Percentiles rank a stretch among this genome's conserved stretches.
These are phyloP conservation scores for Amphibalanus amphitrite DNA, from an alignment of 1,140 invertebrate genomes.

Conservation along the genomic window DNA sequence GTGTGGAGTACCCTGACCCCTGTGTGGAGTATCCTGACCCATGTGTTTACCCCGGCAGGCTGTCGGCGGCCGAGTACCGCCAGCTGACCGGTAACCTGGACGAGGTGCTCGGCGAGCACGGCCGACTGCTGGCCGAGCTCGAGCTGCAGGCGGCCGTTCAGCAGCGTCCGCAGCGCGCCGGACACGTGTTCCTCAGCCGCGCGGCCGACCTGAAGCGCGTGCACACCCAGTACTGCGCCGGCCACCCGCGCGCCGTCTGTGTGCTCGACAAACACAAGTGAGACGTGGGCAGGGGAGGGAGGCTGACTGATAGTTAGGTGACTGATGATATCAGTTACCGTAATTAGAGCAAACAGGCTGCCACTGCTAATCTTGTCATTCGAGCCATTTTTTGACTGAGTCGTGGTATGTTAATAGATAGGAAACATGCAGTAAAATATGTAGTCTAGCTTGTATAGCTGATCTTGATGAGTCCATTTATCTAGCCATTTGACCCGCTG, in stretches of 20 bases:
- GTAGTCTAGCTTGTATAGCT: no score
- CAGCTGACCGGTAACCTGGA: conserved; percentile 71
- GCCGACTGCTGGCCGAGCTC: conserved; percentile 52
- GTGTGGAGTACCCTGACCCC: no score
- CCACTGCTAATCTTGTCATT: no score
- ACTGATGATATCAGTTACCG: no score
- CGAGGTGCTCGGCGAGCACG: conserved; percentile 66
- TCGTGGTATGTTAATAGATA: no score
- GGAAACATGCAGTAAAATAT: no score
- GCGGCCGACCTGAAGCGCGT: conserved; percentile 70
- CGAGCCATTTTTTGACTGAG: no score
- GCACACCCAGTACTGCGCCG: conserved; percentile 71
- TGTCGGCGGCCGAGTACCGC: conserved; percentile 65
- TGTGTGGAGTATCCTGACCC: no score
- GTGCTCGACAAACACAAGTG: conserved; percentile 80
- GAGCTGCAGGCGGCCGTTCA: conserved; percentile 52
- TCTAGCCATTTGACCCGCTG: no score
- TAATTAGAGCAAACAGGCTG: no score
- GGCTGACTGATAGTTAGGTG: background rate
- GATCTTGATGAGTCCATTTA: no score
- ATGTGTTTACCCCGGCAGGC: conserved; percentile 32
- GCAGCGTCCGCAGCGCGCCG: conserved; percentile 61
- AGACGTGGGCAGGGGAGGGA: conserved; percentile 21
- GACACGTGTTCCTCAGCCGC: conserved; percentile 71
- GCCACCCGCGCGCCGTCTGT: conserved; percentile 81